Base-by-base conservation (phyloP, 2,888 invertebrate species). In the Sarcophaga subvicina region DNA sequence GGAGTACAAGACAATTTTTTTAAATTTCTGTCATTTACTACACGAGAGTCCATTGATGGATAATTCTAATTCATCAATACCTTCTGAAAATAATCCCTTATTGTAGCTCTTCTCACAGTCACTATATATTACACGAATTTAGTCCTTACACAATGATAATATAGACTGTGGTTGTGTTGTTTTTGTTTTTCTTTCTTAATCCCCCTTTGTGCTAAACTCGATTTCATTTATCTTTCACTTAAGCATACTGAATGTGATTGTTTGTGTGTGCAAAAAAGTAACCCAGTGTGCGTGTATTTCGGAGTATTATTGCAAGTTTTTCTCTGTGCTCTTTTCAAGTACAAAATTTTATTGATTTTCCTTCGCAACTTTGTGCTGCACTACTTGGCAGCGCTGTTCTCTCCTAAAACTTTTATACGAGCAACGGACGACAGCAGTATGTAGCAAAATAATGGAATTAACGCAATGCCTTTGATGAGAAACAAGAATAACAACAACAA, bases 261-360 rank as follows among this genome's bases (percentile, higher is more conserved):
- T 54, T 4, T 54, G 17, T 37, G 22, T 22, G 37, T 37, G 6
- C 6, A 5, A 6, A 27, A 37, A 37, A 37, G 6, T 37, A 37
- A 6, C 37, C 37, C 37, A 49, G 49, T 14, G 12, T 54, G 54
- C 12, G 14, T 49, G 49, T 49, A 14, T 49, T 14, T 49, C 14
- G 6, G 6, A 37, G 37, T 49, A 14, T 49, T 14, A 49, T 49
- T 49, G 11, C 49, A 14, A 14, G 12, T 49, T 3, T 12, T 49
- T 14, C 49, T 49, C 49, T 14, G 2, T 66, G 25, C n/a, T 3
- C 54, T 76, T 80, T 80, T 86, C 82, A 82, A 82, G 81, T 75
- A 60, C 73, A 82, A 27, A 22, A 64, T 49, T 66, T 71, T 85
- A 86, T 86, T 76, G 82, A 86, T 86, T 82, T 82, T 85, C 66